Base-by-base conservation (phyloP, 2,888 invertebrate genomes). In the Pelosia muscerda region DNA sequence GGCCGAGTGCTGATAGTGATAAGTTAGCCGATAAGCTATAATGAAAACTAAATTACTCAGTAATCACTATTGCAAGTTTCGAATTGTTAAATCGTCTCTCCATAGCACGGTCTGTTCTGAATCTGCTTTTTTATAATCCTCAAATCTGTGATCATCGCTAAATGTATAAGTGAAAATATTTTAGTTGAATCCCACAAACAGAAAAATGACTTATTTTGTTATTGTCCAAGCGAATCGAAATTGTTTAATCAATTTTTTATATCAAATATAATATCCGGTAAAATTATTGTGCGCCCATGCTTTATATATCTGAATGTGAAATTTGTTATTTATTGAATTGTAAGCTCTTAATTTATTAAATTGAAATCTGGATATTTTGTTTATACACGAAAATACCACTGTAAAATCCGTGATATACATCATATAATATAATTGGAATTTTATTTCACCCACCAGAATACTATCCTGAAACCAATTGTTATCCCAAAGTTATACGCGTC, bases 351-450 rank as follows among this genome's bases (percentile, higher is more conserved):
- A 93, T 95, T 95, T 94, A 94, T 95, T 94, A 79, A 91, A 92
- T 88, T 92, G 84, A 91, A 92, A 90, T 88, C 93, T 90, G 93
- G 91, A 92, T 93, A 91, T 92, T 93, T 93, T 93, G 92, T 94
- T 94, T 92, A 92, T 91, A 93, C 89, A 92, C 88, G 90, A 92
- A 87, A 92, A 91, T 93, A 94, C 93, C 93, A 95, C 92, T 94
- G 95, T 94, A 93, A 94, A 94, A 93, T 91, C 94, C 95, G 94
- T 94, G 95, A 95, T 95, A 84, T 93, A 93, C 93, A 94, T 94
- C 91, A 92, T 94, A 93, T 63, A 94, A 92, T 93, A 93, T 89
- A 92, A 92, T 88, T 86, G 77, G 90, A 85, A 84, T 93, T 94
- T 94, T 86, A 93, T 93, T 94, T 91, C 42, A 70, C 57, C 65